Conservation (phyloP, 2,888 invertebrate species). For the Tupiocoris notatus region DNA sequence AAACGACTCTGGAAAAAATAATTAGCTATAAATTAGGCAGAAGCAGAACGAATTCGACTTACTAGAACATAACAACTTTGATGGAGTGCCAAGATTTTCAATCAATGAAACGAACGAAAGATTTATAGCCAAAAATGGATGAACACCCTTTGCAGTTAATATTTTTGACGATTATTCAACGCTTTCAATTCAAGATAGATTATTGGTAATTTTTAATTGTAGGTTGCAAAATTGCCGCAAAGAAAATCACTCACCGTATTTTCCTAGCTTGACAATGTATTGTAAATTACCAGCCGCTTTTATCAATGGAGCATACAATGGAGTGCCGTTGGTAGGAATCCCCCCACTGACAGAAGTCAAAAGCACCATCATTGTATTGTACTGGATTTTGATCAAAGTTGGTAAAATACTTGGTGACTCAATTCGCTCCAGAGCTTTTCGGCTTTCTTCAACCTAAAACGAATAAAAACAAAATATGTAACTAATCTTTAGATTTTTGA, state of each 20-base stretch:
- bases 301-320: background rate
- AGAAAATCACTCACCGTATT: background rate
- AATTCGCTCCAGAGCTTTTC: background rate
- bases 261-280: background rate
- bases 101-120: no score
- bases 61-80: no score
- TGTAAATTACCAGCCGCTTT: background rate
- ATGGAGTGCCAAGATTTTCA: no score
- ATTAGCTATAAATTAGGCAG: no score
- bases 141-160: no score
- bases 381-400: constrained; percentile 7
- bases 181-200: no score
- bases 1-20: constrained; percentile 11
- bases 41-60: no score
- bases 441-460: constrained; percentile 9
- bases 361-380: background rate
- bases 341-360: background rate
- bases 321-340: background rate
- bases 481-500: background rate
- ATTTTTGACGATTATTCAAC: no score
- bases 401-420: background rate
- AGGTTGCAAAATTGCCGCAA: no score
- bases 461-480: background rate
- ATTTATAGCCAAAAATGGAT: no score
- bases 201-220: no score